Conservation (phyloP, 2,888 invertebrate genomes). For the Caenorhabditis afra region DNA sequence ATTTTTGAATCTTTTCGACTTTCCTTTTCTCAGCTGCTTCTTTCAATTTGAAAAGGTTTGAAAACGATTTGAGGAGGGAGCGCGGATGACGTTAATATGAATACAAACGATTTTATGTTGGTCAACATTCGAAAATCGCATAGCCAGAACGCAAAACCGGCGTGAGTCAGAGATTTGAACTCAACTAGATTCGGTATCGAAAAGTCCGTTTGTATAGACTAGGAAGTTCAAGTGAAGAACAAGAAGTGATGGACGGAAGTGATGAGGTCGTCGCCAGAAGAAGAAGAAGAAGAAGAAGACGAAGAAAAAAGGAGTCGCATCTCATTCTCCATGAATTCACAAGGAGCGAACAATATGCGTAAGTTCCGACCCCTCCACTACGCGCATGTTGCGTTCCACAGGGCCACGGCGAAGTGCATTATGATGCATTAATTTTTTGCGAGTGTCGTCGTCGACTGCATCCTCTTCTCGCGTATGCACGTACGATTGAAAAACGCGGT, state of each 20-base stretch:
- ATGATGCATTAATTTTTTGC: constrained; percentile 60
- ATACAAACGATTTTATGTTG: too few species aligned
- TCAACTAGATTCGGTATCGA: too few species aligned
- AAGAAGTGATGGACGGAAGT: neutral
- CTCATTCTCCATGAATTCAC: constrained; percentile 50
- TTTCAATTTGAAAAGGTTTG: constrained; percentile 1
- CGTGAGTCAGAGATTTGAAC: too few species aligned
- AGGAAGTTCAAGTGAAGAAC: neutral
- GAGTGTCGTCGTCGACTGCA: constrained; percentile 16
- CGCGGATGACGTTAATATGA: too few species aligned
- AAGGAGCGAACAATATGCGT: constrained; percentile 39
- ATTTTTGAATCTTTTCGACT: constrained; percentile 31
- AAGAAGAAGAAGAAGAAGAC: constrained; percentile 10
- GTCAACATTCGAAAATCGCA: too few species aligned
- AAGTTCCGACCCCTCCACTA: constrained; percentile 34
- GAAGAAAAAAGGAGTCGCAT: constrained; percentile 29
- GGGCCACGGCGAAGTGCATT: constrained; percentile 51
- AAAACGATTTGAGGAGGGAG: neutral
- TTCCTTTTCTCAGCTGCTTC: neutral
- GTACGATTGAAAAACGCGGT: constrained; percentile 24
- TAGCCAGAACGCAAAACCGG: too few species aligned
- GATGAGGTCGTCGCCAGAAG: neutral
- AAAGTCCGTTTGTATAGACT: too few species aligned
- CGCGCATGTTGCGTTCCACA: constrained; percentile 43
- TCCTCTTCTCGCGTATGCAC: constrained; percentile 19